A percentile compares a stretch with the other conserved stretches of the same genome.
These are phyloP conservation scores for Podabrus alpinus DNA, from an alignment of 2,888 invertebrate species.

Conservation along the genomic window DNA sequence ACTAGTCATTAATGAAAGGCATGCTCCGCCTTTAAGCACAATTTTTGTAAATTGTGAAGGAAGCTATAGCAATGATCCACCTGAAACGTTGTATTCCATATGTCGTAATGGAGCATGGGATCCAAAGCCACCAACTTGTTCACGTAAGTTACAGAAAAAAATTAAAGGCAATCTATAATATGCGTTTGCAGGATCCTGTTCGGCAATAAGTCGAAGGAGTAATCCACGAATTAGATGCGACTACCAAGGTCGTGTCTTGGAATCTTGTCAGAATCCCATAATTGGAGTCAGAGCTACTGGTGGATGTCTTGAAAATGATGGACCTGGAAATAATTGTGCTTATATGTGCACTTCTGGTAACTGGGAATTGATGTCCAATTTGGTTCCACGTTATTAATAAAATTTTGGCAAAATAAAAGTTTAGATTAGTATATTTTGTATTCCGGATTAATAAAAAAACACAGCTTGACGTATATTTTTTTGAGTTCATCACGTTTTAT, in stretches of 20 bases:
- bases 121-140: neutral
- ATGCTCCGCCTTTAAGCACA: conserved; percentile 28
- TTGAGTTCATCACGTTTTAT: too few relatives aligned
- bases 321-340: neutral
- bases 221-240: neutral
- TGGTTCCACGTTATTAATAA: neutral
- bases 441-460: neutral
- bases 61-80: neutral
- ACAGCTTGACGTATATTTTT: too few relatives aligned
- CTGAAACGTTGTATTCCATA: neutral
- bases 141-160: conserved; percentile 3
- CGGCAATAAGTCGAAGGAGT: neutral
- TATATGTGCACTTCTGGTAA: neutral
- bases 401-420: too few relatives aligned
- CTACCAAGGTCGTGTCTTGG: neutral
- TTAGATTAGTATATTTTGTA: neutral
- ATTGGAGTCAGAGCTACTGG: neutral
- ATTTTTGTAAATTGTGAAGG: conserved; percentile 34
- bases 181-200: neutral
- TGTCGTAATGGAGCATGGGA: conserved; percentile 14
- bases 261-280: neutral
- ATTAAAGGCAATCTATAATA: neutral
- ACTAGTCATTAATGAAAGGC: neutral
- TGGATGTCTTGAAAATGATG: neutral
- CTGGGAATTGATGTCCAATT: neutral